Percentiles rank a stretch among this genome's conserved stretches.
Conservation (phyloP, 2,113 vertebrate species). For the Antechinus flavipes region DNA sequence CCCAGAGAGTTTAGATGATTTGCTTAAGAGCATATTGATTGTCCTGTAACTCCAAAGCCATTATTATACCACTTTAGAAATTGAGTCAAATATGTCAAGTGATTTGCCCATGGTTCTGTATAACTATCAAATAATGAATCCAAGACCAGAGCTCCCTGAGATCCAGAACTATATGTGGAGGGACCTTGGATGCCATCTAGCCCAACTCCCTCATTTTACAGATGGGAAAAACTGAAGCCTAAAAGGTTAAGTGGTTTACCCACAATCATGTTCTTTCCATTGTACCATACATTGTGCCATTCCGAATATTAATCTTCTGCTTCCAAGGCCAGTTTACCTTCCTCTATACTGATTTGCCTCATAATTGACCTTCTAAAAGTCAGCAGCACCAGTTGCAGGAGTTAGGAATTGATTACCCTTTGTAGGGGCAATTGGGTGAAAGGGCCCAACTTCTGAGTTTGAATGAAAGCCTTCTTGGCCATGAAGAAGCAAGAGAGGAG, state of each 20-base stretch:
- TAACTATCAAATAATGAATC: neutral
- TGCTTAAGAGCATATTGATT: neutral
- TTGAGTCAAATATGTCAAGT: neutral
- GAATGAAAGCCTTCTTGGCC: neutral
- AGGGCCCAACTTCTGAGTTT: neutral
- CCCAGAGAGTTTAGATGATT: neutral
- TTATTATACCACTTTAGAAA: neutral
- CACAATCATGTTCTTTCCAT: neutral
- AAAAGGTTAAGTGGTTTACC: neutral
- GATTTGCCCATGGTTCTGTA: neutral
- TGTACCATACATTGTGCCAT: neutral
- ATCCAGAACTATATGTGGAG: neutral
- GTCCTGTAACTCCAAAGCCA: neutral
- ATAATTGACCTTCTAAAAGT: neutral
- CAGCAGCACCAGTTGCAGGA: neutral
- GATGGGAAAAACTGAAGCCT: neutral
- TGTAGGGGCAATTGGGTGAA: neutral
- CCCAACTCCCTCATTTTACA: neutral
- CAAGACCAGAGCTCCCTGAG: neutral
- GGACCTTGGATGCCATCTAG: neutral
- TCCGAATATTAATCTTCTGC: neutral
- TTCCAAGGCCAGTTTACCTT: neutral
- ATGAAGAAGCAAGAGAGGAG: neutral
- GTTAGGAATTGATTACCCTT: neutral
- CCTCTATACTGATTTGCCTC: neutral